Evolutionary conservation across 2,888 invertebrate species (phyloP).

Genomic region (Caenorhabditis afra): DNA sequence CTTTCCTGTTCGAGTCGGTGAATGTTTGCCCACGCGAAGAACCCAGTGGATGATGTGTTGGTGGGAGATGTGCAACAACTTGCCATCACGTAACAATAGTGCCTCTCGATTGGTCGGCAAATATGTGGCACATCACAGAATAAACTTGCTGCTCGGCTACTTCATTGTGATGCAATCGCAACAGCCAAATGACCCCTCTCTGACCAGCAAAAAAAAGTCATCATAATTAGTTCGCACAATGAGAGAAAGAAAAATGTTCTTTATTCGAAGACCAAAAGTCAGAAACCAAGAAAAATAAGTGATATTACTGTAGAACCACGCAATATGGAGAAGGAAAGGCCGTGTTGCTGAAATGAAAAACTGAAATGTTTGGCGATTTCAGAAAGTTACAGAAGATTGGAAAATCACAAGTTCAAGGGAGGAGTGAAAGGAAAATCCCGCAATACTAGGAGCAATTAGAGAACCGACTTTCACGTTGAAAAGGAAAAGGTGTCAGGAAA

Average conservation of each 20-base stretch:
- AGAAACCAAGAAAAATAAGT: constrained; percentile 5
- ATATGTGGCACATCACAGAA: constrained; percentile 52
- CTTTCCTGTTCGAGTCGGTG: constrained; percentile 32
- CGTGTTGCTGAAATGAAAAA: no score
- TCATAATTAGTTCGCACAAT: constrained; percentile 6
- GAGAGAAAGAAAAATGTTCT: constrained; percentile 2
- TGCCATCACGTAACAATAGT: constrained; percentile 51
- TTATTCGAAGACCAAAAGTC: constrained; percentile 5
- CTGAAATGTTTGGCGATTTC: not conserved
- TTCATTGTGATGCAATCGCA: constrained; percentile 58
- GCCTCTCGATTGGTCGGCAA: constrained; percentile 60
- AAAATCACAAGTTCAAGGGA: constrained; percentile 1
- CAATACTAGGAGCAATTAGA: constrained; percentile 34
- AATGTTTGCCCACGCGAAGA: constrained; percentile 26
- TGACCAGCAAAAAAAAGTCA: constrained; percentile 20
- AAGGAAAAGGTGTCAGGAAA: constrained; percentile 32
- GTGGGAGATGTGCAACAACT: constrained; percentile 17
- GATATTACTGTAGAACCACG: constrained; percentile 27
- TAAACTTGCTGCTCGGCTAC: constrained; percentile 48
- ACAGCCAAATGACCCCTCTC: constrained; percentile 20
- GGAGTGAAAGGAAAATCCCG: constrained; percentile 16
- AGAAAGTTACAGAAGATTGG: not conserved
- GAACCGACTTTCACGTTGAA: constrained; percentile 32
- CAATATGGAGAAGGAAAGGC: constrained; percentile 10
- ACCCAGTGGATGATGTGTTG: no score